phyloP scores from a whole-genome alignment of 2,113 vertebrate genomes.

The Alouatta palliata region DNA sequence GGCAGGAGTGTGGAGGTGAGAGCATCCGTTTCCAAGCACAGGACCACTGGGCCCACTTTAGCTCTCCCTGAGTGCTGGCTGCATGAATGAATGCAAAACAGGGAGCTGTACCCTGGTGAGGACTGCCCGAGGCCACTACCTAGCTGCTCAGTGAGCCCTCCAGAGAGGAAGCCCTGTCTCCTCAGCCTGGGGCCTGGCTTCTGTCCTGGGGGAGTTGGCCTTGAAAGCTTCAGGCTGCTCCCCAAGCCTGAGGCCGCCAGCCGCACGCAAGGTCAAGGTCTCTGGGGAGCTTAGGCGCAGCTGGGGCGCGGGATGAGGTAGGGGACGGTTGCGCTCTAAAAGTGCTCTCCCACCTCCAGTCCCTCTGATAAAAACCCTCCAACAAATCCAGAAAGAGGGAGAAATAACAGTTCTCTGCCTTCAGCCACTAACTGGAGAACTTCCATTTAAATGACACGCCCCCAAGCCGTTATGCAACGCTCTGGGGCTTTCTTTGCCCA shows the following conservation, averaged over 20 bases:
- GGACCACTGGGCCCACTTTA: rapidly evolving
- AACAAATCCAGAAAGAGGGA: neutral
- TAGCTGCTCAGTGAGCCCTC: neutral
- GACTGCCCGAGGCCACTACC: neutral
- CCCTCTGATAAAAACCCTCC: neutral
- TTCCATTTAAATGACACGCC: neutral
- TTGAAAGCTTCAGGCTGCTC: neutral
- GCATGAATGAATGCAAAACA: rapidly evolving
- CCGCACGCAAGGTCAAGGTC: neutral
- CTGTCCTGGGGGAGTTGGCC: rapidly evolving
- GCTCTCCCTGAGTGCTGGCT: neutral
- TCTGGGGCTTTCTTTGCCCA: neutral
- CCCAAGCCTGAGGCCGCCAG: neutral
- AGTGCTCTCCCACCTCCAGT: too few relatives aligned
- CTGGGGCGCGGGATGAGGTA: neutral
- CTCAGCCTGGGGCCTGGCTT: rapidly evolving
- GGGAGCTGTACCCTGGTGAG: neutral
- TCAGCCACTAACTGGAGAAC: neutral
- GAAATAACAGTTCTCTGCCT: neutral
- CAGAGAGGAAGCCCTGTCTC: neutral
- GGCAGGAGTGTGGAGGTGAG: too few relatives aligned
- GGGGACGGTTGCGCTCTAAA: neutral
- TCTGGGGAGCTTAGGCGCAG: neutral
- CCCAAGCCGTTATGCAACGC: rapidly evolving
- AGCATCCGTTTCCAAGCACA: too few relatives aligned